These are phyloP conservation scores for Thripadectes ignobilis DNA, from an alignment of 2,797 vertebrate genomes.

Conservation along the genomic window DNA sequence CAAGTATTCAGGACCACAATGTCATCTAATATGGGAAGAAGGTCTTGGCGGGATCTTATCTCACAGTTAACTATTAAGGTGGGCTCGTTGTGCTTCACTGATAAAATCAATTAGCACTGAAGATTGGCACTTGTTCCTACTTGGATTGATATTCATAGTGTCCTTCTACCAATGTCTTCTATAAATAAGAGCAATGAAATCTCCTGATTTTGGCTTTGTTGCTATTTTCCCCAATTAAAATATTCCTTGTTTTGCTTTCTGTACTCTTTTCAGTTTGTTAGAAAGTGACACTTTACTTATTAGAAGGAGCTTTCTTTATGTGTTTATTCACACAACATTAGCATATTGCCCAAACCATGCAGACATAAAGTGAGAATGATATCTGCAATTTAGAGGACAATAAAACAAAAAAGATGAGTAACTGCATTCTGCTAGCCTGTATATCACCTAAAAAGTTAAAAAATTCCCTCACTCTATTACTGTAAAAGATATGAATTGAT, in stretches of 20 bases:
- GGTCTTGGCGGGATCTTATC: not conserved
- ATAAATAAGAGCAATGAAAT: not conserved
- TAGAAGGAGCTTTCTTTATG: not conserved
- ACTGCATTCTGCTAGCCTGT: not conserved
- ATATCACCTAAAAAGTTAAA: not conserved
- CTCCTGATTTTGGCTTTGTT: not conserved
- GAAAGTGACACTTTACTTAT: not conserved
- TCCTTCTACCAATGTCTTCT: not conserved
- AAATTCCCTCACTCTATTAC: not conserved
- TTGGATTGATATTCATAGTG: not conserved
- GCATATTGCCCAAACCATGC: not conserved
- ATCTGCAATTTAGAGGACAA: not conserved
- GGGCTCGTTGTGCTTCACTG: not conserved
- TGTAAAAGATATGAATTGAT: not conserved
- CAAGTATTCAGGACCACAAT: not conserved
- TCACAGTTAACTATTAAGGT: not conserved
- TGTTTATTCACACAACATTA: not conserved
- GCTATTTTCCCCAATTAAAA: not conserved
- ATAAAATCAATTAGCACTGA: conserved; percentile 22
- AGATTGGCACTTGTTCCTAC: not conserved
- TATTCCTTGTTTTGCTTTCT: not conserved
- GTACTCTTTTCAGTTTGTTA: not conserved
- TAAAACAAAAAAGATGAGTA: not conserved
- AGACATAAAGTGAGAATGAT: not conserved
- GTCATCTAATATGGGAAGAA: not conserved